These are phyloP conservation scores for Aphaenogaster floridana DNA, from an alignment of 1,140 invertebrate species.

Conservation along the genomic window DNA sequence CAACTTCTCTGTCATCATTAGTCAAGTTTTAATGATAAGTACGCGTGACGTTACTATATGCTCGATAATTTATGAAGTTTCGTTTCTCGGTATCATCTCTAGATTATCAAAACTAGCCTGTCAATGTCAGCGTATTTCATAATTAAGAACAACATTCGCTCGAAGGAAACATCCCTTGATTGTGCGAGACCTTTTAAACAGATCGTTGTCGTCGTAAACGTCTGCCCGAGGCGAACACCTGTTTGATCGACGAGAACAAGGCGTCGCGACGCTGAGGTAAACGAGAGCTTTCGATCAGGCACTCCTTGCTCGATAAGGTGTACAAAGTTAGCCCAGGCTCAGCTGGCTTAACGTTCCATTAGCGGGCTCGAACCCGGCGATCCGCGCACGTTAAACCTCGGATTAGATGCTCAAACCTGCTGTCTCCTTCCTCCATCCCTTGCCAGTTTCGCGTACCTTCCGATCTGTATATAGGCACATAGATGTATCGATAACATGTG, in stretches of 20 bases:
- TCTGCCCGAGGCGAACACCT: conserved; percentile 71
- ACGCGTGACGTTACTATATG: background rate
- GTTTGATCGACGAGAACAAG: conserved; percentile 70
- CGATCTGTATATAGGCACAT: conserved; percentile 34
- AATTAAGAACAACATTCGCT: conserved; percentile 9
- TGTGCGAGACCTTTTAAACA: conserved; percentile 3
- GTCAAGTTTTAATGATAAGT: background rate
- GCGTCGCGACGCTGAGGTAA: conserved; percentile 72
- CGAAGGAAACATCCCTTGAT: conserved; percentile 14
- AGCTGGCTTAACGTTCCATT: conserved; percentile 86
- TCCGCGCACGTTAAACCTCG: conserved; percentile 69
- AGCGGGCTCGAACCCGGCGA: conserved; percentile 79
- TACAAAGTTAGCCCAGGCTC: conserved; percentile 82
- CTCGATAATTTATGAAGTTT: background rate
- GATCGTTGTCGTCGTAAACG: conserved; percentile 66
- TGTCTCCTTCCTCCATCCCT: background rate
- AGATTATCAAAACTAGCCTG: background rate
- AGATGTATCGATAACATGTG: conserved; percentile 48
- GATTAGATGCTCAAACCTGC: conserved; percentile 66
- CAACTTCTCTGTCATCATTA: background rate
- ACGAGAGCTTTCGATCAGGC: conserved; percentile 79
- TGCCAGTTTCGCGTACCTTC: background rate
- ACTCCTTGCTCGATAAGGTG: conserved; percentile 79
- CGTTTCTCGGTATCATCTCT: background rate
- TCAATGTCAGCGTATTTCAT: background rate